Evolutionary conservation across 2,888 invertebrate genomes (phyloP).

Genomic region (Acanthoscelides obtectus): DNA sequence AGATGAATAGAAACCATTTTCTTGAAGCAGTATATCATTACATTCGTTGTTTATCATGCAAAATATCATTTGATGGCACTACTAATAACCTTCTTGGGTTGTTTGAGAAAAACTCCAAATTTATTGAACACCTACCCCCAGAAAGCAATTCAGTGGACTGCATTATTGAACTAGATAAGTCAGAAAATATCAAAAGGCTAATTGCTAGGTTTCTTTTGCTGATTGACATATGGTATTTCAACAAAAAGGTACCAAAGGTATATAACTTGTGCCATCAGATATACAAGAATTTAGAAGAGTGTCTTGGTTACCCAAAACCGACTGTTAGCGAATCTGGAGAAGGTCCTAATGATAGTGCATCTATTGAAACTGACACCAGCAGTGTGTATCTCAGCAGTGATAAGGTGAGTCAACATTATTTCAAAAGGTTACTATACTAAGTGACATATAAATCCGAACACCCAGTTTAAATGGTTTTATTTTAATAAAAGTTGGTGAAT

Average conservation of each 20-base stretch:
- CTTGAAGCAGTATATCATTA: slow-evolving; percentile 88
- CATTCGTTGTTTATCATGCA: slow-evolving; percentile 75
- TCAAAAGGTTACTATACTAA: no score
- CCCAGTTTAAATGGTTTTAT: no score
- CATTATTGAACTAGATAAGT: slow-evolving; percentile 41
- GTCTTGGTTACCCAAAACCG: slow-evolving; percentile 56
- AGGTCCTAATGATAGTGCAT: slow-evolving; percentile 52
- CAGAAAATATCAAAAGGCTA: slow-evolving; percentile 49
- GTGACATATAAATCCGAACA: no score
- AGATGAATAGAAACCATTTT: slow-evolving; percentile 73
- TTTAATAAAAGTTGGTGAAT: no score
- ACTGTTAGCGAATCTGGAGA: slow-evolving; percentile 50
- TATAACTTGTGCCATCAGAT: slow-evolving; percentile 65
- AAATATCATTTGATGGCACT: slow-evolving; percentile 83
- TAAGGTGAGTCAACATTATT: slow-evolving; percentile 48
- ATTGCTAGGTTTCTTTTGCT: slow-evolving; percentile 56
- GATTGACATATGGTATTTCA: slow-evolving; percentile 60
- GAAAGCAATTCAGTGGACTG: slow-evolving; percentile 43
- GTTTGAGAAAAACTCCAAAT: slow-evolving; percentile 64
- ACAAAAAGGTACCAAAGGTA: slow-evolving; percentile 60
- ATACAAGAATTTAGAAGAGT: slow-evolving; percentile 68
- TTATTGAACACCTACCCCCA: slow-evolving; percentile 50
- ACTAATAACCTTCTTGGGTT: slow-evolving; percentile 78
- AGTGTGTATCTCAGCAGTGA: slow-evolving; percentile 57
- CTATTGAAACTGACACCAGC: slow-evolving; percentile 49